Conservation (phyloP, 2,888 invertebrate species). For the Myathropa florea region DNA sequence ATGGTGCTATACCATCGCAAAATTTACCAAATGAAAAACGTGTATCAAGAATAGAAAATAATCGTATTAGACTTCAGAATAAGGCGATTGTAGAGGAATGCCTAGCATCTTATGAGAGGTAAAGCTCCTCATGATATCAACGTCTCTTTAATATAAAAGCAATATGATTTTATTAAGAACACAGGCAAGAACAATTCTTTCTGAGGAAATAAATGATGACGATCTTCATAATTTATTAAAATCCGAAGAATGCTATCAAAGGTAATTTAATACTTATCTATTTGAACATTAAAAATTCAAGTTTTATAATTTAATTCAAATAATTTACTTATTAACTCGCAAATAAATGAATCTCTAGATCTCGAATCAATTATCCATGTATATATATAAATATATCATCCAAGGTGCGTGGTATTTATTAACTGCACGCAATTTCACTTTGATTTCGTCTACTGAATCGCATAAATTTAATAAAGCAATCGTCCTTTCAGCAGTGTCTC, state of each 20-base stretch:
- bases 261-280: not conserved
- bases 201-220: not conserved
- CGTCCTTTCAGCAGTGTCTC: too few relatives aligned
- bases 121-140: not conserved
- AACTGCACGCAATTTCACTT: too few relatives aligned
- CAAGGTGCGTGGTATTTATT: too few relatives aligned
- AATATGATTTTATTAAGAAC: not conserved
- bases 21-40: slow-evolving; percentile 17
- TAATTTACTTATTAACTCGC: too few relatives aligned
- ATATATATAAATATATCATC: too few relatives aligned
- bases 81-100: slow-evolving; percentile 25
- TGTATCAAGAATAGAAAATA: not conserved
- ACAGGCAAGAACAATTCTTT: not conserved
- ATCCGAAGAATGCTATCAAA: not conserved
- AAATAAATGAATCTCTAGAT: too few relatives aligned
- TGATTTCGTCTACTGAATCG: too few relatives aligned
- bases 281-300: too few relatives aligned
- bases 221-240: not conserved
- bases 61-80: not conserved
- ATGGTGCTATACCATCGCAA: slow-evolving; percentile 23
- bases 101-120: slow-evolving; percentile 30
- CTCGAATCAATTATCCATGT: too few relatives aligned
- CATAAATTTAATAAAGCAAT: too few relatives aligned
- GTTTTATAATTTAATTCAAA: too few relatives aligned
- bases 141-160: not conserved